Conservation (phyloP, 2,888 invertebrate genomes). For the Dysmachus trigonus region DNA sequence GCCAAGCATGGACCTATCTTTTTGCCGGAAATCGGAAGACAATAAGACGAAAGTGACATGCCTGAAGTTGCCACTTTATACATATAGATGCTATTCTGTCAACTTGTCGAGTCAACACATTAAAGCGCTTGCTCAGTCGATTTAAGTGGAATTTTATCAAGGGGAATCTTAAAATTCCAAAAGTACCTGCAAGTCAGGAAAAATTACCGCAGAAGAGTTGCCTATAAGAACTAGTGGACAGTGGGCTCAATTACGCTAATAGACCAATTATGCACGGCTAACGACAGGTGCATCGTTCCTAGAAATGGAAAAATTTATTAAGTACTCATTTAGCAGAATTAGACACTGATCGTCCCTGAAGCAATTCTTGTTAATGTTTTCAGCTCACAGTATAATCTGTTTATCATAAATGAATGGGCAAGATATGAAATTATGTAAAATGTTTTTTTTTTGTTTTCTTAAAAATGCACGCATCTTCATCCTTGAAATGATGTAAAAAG, state of each 20-base stretch:
- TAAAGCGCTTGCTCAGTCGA: neutral
- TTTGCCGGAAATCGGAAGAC: neutral
- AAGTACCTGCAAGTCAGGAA: neutral
- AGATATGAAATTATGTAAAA: neutral
- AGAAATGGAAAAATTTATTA: neutral
- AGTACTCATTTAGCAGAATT: neutral
- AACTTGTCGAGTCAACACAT: neutral
- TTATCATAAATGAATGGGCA: neutral
- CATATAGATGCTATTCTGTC: neutral
- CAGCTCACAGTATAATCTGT: neutral
- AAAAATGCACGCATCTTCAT: neutral
- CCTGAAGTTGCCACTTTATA: neutral
- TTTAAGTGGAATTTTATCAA: neutral
- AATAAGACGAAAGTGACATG: neutral
- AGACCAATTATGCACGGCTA: neutral
- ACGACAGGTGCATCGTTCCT: neutral
- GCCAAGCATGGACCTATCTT: neutral
- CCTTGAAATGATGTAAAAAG: neutral
- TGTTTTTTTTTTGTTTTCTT: neutral
- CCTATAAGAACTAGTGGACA: neutral
- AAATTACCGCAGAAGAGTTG: neutral
- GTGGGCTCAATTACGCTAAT: neutral
- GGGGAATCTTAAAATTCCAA: neutral
- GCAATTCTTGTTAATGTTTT: neutral
- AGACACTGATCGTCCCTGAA: neutral